Conservation (phyloP, 1,140 invertebrate genomes). For the Zaprionus inermis region DNA sequence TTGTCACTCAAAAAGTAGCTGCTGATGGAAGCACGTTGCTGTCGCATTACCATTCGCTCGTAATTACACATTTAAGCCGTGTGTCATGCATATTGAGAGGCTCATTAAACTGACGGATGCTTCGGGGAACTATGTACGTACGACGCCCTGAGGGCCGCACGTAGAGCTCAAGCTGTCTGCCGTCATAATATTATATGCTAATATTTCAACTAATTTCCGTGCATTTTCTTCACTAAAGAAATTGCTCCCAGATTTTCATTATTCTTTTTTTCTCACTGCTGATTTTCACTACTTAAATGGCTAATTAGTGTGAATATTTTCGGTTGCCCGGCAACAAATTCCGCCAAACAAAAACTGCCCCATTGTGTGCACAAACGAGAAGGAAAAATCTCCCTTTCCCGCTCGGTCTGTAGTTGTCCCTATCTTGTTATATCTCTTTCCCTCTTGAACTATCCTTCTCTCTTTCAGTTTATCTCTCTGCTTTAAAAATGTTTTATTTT, state of each 20-base stretch:
- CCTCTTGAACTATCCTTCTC: neutral
- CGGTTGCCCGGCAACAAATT: conserved; percentile 40
- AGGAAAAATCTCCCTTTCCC: neutral
- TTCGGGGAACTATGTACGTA: conserved; percentile 31
- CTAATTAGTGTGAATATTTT: conserved; percentile 28
- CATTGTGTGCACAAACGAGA: neutral
- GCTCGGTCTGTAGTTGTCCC: neutral
- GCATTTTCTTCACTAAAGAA: conserved; percentile 18
- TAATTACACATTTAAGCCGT: conserved; percentile 79
- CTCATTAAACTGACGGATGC: conserved; percentile 67
- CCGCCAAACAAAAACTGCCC: conserved; percentile 9
- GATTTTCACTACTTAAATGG: conserved; percentile 46
- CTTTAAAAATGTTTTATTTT: conserved; percentile 35
- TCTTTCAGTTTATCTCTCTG: neutral
- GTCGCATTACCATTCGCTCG: conserved; percentile 38
- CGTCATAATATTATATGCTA: neutral
- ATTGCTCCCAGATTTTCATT: conserved; percentile 14
- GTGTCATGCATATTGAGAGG: conserved; percentile 80
- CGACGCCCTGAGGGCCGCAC: conserved; percentile 17
- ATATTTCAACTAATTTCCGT: conserved; percentile 14
- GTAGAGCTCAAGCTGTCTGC: conserved; percentile 12
- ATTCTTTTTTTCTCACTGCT: neutral
- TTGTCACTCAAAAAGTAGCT: conserved; percentile 46
- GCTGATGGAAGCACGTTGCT: conserved; percentile 63
- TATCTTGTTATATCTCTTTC: too few species aligned